Base-by-base conservation (phyloP, 2,113 vertebrate genomes). In the Petaurus breviceps region DNA sequence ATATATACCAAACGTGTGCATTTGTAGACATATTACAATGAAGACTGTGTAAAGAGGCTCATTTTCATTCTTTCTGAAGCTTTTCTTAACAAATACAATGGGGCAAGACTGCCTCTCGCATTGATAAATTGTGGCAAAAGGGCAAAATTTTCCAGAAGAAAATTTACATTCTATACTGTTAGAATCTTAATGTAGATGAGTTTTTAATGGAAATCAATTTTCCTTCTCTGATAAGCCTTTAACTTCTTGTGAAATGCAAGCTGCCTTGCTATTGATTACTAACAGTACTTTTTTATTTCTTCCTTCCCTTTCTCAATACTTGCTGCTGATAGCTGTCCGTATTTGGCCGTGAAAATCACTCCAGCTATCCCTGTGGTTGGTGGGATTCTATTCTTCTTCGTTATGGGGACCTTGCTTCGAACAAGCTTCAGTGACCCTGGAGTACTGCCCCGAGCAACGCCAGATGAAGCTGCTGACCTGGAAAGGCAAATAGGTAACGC, bases 361-460 rank as follows among this genome's bases (percentile, higher is more conserved):
- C 99, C 99, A 2, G 99, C 99, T 94, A 99, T 99, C 96, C 99
- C 99, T n/a, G 99, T 99, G 95, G 98, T 99, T 7, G 99, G 99
- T 92, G 99, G 99, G 14, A 98, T 99, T 96, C 99, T 99, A 90
- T 99, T 99, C 98, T 97, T 99, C 98, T 99, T 99, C 97, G 99
- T 99, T 97, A 98, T 99, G 98, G 99, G 99, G 96, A 99, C 99
- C 7, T 98, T 99, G 98, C 98, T 99, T 68, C 99, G 99, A 57
- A 99, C 99, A 95, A 99, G 99, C 99, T 99, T 99, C 99, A 99
- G 99, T 96, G 99, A 99, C 96, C 99, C 99, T 0, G 99, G 99
- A 90, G 99, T 99, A 97, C 99, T 99, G 95, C 99, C 99, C 14
- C 98, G 99, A 12, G 99, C 99, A 97, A 99, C 99, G 8, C 98